Base-by-base conservation (phyloP, 2,797 vertebrate species). In the Gallinago nigripennis region DNA sequence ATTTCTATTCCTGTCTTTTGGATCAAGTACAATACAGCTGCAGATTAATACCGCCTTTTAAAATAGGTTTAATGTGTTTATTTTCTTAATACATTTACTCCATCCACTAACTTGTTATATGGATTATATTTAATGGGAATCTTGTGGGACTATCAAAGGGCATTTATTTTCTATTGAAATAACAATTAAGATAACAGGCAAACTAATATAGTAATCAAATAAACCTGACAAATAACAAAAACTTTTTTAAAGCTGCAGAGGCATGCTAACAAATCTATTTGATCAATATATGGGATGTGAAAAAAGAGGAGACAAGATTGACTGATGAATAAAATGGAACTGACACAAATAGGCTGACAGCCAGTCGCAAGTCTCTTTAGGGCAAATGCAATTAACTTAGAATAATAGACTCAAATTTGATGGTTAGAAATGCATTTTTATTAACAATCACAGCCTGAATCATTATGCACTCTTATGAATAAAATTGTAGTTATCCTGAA, bases 361-460 rank as follows among this genome's bases (percentile, higher is more conserved):
- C 97, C 97, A 98, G 98, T 98, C 95, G 94, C 96, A 97, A 98
- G 98, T 98, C 98, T 98, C 98, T 98, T 98, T 97, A 98, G 98
- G 98, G 98, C 98, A 98, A 98, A 98, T 98, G 98, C 98, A 98
- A 98, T 98, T 98, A 98, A 98, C 98, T 98, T 98, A 98, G 98
- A 98, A 98, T 98, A 98, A 98, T 98, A 98, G 98, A 98, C 97
- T 98, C 97, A 98, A 98, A 98, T 98, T 96, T 98, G 98, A 98
- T 98, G 97, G 98, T 97, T 98, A 97, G 97, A 98, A 98, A 98
- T 98, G 98, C 97, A 97, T 98, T 98, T 98, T 98, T 98, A 98
- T 98, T 98, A 98, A 97, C 97, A 98, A 97, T 98, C 98, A 97
- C 97, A 96, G 96, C 69, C 96, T 96, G 96, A 97, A 97, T 98